Evolutionary conservation across 64 coral and sea anemone species (phyloP).

Genomic region (Acropora yongei): DNA sequence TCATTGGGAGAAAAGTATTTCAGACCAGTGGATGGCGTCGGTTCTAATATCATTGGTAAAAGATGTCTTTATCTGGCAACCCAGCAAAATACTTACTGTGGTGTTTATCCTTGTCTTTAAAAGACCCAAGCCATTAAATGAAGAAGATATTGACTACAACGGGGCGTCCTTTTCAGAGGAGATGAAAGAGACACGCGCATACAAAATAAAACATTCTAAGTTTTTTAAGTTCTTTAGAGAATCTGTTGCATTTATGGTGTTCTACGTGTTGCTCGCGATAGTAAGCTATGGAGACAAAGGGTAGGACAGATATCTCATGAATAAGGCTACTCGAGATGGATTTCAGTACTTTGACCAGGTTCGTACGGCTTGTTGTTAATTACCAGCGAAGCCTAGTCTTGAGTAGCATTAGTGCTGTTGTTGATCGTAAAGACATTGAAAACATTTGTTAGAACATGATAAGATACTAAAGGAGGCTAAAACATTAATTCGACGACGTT

Average conservation of each 20-base stretch:
- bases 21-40: slow-evolving; percentile 80
- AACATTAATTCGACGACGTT: too few relatives aligned
- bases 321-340: slow-evolving; percentile 57
- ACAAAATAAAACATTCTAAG: slow-evolving; percentile 56
- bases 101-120: slow-evolving; percentile 50
- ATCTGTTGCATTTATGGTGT: slow-evolving; percentile 44
- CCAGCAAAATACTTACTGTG: slow-evolving; percentile 77
- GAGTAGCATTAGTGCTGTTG: too few relatives aligned
- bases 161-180: slow-evolving; percentile 33
- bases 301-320: slow-evolving; percentile 69
- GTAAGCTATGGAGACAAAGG: slow-evolving; percentile 76
- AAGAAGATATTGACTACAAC: not conserved
- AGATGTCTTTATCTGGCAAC: slow-evolving; percentile 83
- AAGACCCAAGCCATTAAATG: slow-evolving; percentile 8
- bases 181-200: slow-evolving; percentile 47
- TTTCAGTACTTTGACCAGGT: slow-evolving; percentile 76
- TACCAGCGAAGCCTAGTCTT: too few relatives aligned
- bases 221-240: slow-evolving; percentile 75
- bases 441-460: too few relatives aligned
- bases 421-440: too few relatives aligned
- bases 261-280: slow-evolving; percentile 58
- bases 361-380: not conserved
- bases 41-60: slow-evolving; percentile 78
- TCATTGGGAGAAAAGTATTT: slow-evolving; percentile 76
- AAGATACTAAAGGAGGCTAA: too few relatives aligned